Conservation (phyloP, 2,888 invertebrate genomes). For the Luperina testacea region DNA sequence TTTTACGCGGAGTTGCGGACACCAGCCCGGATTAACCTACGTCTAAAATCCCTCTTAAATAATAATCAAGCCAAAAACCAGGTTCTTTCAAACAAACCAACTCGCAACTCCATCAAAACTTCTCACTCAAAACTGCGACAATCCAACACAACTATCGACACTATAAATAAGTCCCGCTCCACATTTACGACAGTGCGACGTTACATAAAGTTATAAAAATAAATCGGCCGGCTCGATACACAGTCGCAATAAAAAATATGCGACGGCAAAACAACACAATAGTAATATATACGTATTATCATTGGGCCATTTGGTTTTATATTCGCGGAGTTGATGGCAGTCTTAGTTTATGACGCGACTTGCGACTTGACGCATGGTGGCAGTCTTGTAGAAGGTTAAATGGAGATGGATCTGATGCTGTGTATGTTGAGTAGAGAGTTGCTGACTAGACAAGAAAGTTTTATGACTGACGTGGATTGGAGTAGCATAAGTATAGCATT, state of each 20-base stretch:
- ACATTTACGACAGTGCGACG: slow-evolving; percentile 63
- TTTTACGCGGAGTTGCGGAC: too few species aligned
- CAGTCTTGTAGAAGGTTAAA: slow-evolving; percentile 18
- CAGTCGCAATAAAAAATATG: slow-evolving; percentile 72
- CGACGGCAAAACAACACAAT: slow-evolving; percentile 79
- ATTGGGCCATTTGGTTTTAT: slow-evolving; percentile 86
- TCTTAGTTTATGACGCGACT: slow-evolving; percentile 62
- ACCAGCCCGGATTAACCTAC: too few species aligned
- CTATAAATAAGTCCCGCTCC: slow-evolving; percentile 64
- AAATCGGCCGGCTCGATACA: slow-evolving; percentile 73
- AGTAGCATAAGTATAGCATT: too few species aligned
- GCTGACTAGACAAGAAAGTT: slow-evolving; percentile 5
- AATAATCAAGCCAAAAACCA: background rate
- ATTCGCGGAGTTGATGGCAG: slow-evolving; percentile 75
- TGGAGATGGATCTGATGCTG: slow-evolving; percentile 38
- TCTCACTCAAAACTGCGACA: slow-evolving; percentile 48
- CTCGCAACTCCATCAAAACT: slow-evolving; percentile 52
- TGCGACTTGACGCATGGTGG: slow-evolving; percentile 47
- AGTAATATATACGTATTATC: slow-evolving; percentile 80
- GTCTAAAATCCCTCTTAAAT: background rate
- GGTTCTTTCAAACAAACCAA: background rate
- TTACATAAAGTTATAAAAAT: slow-evolving; percentile 70
- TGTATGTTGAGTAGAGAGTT: slow-evolving; percentile 21
- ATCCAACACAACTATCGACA: slow-evolving; percentile 52
- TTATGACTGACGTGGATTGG: background rate